Percentiles rank a stretch among this genome's conserved stretches.
phyloP scores from a whole-genome alignment of 2,797 vertebrate genomes.

The Toxotes lorentzi region DNA sequence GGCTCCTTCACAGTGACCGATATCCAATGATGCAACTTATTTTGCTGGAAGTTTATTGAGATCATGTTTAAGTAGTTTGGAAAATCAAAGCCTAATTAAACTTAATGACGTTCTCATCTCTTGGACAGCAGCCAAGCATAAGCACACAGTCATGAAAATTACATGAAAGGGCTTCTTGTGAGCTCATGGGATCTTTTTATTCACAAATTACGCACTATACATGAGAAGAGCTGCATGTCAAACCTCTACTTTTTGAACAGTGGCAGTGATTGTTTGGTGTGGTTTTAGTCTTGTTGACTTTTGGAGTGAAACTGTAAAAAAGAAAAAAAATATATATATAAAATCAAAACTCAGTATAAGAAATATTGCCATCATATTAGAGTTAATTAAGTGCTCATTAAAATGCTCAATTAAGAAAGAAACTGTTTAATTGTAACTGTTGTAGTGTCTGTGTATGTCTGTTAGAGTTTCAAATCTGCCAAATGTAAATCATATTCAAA shows the following conservation, averaged over 20 bases:
- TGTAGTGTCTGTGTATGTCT: too few relatives aligned
- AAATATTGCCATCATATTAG: not conserved
- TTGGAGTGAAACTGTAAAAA: not conserved
- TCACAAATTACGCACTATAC: constrained; percentile 34
- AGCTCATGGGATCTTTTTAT: constrained; percentile 35
- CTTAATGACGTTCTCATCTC: constrained; percentile 44
- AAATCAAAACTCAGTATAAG: too few relatives aligned
- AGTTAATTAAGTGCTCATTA: not conserved
- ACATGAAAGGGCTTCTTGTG: constrained; percentile 17
- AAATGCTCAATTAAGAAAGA: too few relatives aligned
- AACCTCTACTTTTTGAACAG: not conserved
- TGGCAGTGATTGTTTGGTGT: not conserved
- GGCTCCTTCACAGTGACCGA: not conserved
- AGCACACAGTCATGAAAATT: constrained; percentile 34
- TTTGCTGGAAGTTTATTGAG: constrained; percentile 28
- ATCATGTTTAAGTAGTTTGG: constrained; percentile 37
- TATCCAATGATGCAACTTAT: constrained; percentile 25
- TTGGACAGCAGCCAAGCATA: constrained; percentile 49
- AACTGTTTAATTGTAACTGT: too few relatives aligned
- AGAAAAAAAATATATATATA: not conserved
- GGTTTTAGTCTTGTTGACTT: not conserved
- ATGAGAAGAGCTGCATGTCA: constrained; percentile 4
- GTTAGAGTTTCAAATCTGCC: not conserved
- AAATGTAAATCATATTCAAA: too few relatives aligned
- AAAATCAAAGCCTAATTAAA: constrained; percentile 54